Evolutionary conservation across 2,888 invertebrate species (phyloP).

Genomic region (Eubasilissa splendida): DNA sequence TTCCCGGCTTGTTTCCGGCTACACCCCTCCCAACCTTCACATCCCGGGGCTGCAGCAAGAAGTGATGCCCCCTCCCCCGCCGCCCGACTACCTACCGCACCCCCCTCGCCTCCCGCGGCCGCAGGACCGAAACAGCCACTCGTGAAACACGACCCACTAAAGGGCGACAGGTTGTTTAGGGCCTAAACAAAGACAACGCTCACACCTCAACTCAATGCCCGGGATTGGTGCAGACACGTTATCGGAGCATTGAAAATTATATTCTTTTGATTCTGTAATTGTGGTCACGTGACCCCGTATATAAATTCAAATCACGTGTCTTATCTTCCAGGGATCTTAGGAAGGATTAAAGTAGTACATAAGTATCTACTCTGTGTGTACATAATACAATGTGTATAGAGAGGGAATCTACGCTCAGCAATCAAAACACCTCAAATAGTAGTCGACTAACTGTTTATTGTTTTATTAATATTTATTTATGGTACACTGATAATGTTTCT

Average conservation of each 20-base stretch:
- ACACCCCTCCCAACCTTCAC: slow-evolving; percentile 9
- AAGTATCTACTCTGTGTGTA: no score
- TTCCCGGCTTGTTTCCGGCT: neutral
- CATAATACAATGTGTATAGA: no score
- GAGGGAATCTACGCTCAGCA: no score
- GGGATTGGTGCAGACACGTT: neutral
- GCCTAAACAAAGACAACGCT: slow-evolving; percentile 3
- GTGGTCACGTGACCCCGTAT: slow-evolving; percentile 1
- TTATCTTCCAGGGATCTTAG: neutral
- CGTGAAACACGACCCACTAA: slow-evolving; percentile 7
- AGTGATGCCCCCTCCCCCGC: slow-evolving; percentile 1
- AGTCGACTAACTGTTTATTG: neutral
- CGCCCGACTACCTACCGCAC: neutral
- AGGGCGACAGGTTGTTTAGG: slow-evolving; percentile 12
- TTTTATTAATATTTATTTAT: neutral
- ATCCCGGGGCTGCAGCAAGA: neutral
- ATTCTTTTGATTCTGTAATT: slow-evolving; percentile 21
- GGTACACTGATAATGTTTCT: neutral
- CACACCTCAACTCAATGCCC: slow-evolving; percentile 5
- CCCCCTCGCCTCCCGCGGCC: neutral
- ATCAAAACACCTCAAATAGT: neutral
- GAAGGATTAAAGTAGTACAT: no score
- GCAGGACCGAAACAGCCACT: neutral
- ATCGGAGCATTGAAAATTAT: neutral
- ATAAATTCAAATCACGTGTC: slow-evolving; percentile 26